phyloP scores from a whole-genome alignment of 2,113 vertebrate species.

The Ctenomys sociabilis region DNA sequence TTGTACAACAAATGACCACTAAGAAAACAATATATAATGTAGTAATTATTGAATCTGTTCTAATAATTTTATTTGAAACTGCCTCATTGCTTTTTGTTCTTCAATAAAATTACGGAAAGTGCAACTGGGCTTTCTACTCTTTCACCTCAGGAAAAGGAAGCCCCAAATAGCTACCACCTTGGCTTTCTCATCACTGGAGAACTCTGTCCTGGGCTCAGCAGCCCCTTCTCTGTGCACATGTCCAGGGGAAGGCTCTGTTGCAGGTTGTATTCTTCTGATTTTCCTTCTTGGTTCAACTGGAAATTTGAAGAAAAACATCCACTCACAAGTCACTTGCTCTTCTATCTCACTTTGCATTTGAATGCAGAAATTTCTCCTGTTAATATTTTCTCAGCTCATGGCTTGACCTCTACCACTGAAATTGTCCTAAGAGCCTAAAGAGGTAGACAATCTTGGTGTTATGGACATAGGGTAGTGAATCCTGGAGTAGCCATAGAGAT shows the following conservation, averaged over 20 bases:
- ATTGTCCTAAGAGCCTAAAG: too few species aligned
- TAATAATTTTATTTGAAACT: too few species aligned
- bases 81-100: too few species aligned
- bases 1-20: accelerated
- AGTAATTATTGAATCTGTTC: too few species aligned
- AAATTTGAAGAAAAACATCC: background rate
- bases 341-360: background rate
- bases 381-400: background rate
- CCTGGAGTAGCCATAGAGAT: too few species aligned
- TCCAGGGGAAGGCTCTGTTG: too few species aligned
- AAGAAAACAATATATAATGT: too few species aligned
- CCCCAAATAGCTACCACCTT: background rate
- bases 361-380: background rate
- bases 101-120: too few species aligned
- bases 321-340: background rate
- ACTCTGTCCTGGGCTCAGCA: background rate
- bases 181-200: background rate
- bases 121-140: accelerated
- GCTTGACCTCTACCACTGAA: too few species aligned
- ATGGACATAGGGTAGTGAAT: too few species aligned
- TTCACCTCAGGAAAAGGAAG: background rate
- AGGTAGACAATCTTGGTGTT: background rate
- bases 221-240: too few species aligned
- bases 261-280: too few species aligned
- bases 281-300: background rate